Evolutionary conservation across 2,113 vertebrate genomes (phyloP).

Genomic region (Zingel zingel): DNA sequence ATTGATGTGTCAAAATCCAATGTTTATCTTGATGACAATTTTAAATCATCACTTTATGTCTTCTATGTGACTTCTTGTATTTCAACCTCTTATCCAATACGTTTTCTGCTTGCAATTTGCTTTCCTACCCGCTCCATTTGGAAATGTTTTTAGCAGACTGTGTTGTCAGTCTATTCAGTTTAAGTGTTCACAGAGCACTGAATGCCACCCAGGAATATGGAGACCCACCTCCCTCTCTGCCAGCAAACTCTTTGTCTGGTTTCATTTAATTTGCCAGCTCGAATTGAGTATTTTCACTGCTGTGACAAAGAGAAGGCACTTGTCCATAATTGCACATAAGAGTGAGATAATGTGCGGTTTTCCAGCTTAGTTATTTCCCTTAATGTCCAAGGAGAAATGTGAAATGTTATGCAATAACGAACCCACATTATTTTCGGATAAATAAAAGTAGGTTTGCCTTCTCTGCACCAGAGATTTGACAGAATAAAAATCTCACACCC

Average conservation of each 20-base stretch:
- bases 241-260: conserved; percentile 41
- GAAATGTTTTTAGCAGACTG: conserved; percentile 26
- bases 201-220: conserved; percentile 56
- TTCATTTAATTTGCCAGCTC: conserved; percentile 38
- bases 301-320: not conserved
- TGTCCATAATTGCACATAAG: not conserved
- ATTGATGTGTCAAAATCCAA: not conserved
- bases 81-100: not conserved
- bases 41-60: not conserved
- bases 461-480: not conserved
- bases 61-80: not conserved
- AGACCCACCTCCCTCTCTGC: not conserved
- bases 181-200: conserved; percentile 47
- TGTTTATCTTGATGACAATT: not conserved
- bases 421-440: not conserved
- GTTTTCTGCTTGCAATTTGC: not conserved
- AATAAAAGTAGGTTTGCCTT: not conserved
- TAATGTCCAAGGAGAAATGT: not conserved
- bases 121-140: not conserved
- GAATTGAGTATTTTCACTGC: not conserved
- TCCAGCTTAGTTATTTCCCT: not conserved
- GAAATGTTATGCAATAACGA: not conserved
- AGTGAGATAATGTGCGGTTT: not conserved
- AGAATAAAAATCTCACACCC: not conserved
- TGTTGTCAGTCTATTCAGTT: not conserved